Evolutionary conservation across 2,797 vertebrate genomes (phyloP), one percentile per base, ranked within the genome.

Genomic region (Argyrosomus regius): DNA sequence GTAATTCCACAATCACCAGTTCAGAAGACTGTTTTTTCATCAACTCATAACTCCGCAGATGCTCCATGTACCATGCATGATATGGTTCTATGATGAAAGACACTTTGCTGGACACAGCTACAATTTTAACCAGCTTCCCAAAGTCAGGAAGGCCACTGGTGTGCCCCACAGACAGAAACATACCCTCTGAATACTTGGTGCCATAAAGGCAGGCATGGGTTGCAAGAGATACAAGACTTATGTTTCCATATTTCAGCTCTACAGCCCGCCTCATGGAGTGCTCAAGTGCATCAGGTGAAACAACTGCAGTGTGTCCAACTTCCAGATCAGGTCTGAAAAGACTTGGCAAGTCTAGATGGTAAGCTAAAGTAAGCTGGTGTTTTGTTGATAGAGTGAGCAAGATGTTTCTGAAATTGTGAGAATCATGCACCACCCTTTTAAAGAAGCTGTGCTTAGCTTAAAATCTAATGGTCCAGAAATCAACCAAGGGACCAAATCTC

Each of bases 381-480:
- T 39, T 61, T 43, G 31, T 35, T 31, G 58, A 10, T 18, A n/a
- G 58, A 60, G 31, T 60, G 20, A 60, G 31, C 58, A 39, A 49
- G 48, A 49, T 60, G 58, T 60, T 60, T 61, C 18, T 43, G 39
- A 61, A 61, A 43, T 43, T 61, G 18, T 39, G 18, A 43, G 39
- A 18, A 61, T 39, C 45, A 10, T 63, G 43, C 26, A 68, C 76
- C 45, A 54, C 59, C 18, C 65, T 52, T 13, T 79, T 75, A 39
- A 70, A 83, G 66, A 83, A 75, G 8, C 53, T 70, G 31, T 80
- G 72, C 8, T 77, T 77, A 5, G 54, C 68, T 35, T 81, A 67
- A 61, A 81, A 75, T 12, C 56, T 54, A 26, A 54, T 54, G 12
- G 53, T 54, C 53, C 53, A 26, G 24, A 54, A 54, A 16, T 54